Percentiles rank a stretch among this genome's conserved stretches.
phyloP scores from a whole-genome alignment of 1,140 invertebrate genomes.

The Pinna nobilis region DNA sequence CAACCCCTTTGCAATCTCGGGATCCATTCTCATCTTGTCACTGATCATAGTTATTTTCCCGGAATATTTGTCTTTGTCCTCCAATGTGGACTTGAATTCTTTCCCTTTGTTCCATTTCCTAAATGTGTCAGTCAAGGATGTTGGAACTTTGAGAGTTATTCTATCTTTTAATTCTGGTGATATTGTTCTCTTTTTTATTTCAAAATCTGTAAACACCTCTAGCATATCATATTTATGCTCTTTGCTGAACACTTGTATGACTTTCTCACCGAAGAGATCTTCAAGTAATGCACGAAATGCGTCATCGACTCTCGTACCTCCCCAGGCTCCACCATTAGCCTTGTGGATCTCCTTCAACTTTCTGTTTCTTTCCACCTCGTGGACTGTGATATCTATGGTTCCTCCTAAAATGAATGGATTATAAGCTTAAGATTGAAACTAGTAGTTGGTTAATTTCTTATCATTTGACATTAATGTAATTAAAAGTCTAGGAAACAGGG shows the following conservation, averaged over 20 bases:
- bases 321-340: constrained; percentile 37
- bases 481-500: no score
- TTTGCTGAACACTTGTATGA: constrained; percentile 8
- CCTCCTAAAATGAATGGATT: constrained; percentile 29
- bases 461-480: no score
- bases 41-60: background rate
- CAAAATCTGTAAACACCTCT: constrained; percentile 23
- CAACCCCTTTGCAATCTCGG: constrained; percentile 6
- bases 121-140: constrained; percentile 1
- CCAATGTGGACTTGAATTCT: background rate
- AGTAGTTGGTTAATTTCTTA: no score
- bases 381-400: constrained; percentile 33
- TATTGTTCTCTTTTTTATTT: constrained; percentile 23
- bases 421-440: no score
- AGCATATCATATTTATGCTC: constrained; percentile 23
- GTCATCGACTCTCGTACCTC: constrained; percentile 34
- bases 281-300: constrained; percentile 20
- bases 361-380: constrained; percentile 18
- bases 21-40: constrained; percentile 28
- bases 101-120: background rate
- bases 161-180: background rate
- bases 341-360: constrained; percentile 33
- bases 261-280: constrained; percentile 12
- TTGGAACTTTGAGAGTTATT: constrained; percentile 2
- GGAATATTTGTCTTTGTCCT: background rate